Percentiles rank a stretch among this genome's conserved stretches.
Conservation (phyloP, 2,113 vertebrate genomes). For the Tupaia tana region DNA sequence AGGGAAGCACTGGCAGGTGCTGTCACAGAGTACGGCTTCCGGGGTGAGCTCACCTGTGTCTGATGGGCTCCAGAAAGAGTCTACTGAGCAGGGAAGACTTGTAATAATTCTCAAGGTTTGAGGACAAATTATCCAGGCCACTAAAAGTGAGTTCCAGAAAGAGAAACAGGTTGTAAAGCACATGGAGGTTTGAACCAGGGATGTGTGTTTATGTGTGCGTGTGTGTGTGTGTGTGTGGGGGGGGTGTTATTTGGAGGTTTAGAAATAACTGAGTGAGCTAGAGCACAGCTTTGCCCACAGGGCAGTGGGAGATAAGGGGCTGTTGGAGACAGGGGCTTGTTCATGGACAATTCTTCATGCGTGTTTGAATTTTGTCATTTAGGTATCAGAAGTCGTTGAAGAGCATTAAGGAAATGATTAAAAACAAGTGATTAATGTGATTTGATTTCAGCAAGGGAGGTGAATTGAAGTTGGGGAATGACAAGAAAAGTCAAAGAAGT, state of each 20-base stretch:
- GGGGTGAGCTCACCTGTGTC: neutral
- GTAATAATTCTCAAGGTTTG: neutral
- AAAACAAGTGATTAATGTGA: neutral
- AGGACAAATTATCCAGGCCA: neutral
- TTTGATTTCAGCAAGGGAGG: neutral
- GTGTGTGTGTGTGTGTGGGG: too few relatives aligned
- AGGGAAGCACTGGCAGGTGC: neutral
- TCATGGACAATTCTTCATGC: neutral
- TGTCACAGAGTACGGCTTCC: neutral
- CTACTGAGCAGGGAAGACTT: neutral
- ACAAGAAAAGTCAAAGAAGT: neutral
- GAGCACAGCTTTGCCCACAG: neutral
- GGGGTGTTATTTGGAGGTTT: neutral
- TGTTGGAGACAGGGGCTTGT: neutral
- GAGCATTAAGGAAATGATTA: neutral
- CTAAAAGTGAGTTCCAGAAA: neutral
- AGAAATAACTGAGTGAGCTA: neutral
- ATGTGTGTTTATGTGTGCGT: too few relatives aligned
- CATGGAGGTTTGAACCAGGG: neutral
- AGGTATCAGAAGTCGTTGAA: neutral
- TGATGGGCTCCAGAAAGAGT: neutral
- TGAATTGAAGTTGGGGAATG: neutral
- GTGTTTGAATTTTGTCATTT: neutral
- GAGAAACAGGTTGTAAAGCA: neutral
- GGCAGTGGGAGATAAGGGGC: too few relatives aligned